Conservation (phyloP, 2,888 invertebrate species). For the Agrotis ipsilon region DNA sequence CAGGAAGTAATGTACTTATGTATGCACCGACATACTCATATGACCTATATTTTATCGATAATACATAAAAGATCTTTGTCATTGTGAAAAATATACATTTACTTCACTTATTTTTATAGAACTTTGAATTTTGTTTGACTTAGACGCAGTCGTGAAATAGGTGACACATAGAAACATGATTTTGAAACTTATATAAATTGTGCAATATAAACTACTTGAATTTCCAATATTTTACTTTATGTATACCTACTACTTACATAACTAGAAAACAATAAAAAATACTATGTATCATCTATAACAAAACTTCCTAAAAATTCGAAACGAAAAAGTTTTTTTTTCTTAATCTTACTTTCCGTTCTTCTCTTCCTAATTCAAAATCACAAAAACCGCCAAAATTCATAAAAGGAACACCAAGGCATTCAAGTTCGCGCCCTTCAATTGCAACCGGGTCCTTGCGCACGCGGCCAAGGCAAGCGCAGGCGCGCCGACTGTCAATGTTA, state of each 20-base stretch:
- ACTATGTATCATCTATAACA: background rate
- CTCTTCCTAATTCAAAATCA: background rate
- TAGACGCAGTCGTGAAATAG: background rate
- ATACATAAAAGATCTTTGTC: constrained; percentile 35
- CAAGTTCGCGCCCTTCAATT: constrained; percentile 79
- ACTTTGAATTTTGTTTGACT: background rate
- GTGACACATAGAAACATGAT: background rate
- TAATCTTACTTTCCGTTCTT: background rate
- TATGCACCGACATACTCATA: constrained; percentile 35
- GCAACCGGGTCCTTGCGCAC: constrained; percentile 80
- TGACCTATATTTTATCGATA: constrained; percentile 55
- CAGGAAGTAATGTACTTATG: constrained; percentile 70
- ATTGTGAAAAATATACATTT: constrained; percentile 8
- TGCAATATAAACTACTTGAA: background rate
- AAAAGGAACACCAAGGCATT: constrained; percentile 49
- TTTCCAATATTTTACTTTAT: background rate
- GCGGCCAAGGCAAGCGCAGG: constrained; percentile 84
- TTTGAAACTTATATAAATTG: background rate
- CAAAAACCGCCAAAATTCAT: constrained; percentile 41
- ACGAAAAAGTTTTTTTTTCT: background rate
- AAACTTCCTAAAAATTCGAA: background rate
- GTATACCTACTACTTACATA: background rate
- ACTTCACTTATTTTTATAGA: constrained; percentile 4
- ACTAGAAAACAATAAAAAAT: background rate
- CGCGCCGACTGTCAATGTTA: constrained; percentile 85